Evolutionary conservation across 2,888 invertebrate species (phyloP).

Genomic region (Caenorhabditis doughertyi): DNA sequence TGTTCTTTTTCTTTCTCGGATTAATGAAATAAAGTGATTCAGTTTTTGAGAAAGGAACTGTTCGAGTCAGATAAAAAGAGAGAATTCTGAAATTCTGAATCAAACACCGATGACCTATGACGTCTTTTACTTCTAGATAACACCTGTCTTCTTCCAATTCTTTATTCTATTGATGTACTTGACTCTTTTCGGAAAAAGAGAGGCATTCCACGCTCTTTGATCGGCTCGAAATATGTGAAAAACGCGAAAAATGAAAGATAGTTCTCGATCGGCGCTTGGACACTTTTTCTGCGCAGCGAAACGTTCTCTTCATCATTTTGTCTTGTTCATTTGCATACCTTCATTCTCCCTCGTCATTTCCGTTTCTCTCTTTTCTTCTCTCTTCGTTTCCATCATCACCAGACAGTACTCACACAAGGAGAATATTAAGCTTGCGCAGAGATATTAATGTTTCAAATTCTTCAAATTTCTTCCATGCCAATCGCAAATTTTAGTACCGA

Average conservation of each 20-base stretch:
- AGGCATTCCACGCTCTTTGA: slow-evolving; percentile 40
- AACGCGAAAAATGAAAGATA: slow-evolving; percentile 38
- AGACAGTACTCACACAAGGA: slow-evolving; percentile 41
- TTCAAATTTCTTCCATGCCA: slow-evolving; percentile 60
- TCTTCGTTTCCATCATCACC: slow-evolving; percentile 4
- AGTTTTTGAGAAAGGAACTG: too few relatives aligned
- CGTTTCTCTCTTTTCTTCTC: slow-evolving; percentile 45
- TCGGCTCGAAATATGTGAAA: slow-evolving; percentile 53
- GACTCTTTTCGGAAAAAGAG: neutral
- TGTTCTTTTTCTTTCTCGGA: too few relatives aligned
- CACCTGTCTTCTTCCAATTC: slow-evolving; percentile 1
- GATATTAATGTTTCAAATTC: slow-evolving; percentile 60
- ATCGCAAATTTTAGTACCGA: slow-evolving; percentile 56
- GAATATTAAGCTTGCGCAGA: slow-evolving; percentile 60
- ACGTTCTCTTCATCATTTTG: slow-evolving; percentile 28
- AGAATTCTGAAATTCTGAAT: neutral
- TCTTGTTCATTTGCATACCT: slow-evolving; percentile 52
- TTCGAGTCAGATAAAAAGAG: neutral
- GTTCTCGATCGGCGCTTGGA: slow-evolving; percentile 6
- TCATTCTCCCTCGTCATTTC: slow-evolving; percentile 43
- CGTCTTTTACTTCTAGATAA: slow-evolving; percentile 11
- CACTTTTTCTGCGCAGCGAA: slow-evolving; percentile 12
- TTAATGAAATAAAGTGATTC: too few relatives aligned
- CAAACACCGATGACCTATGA: slow-evolving; percentile 41
- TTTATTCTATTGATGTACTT: neutral